Conservation (phyloP, 2,888 invertebrate genomes). For the Rotaria socialis region DNA sequence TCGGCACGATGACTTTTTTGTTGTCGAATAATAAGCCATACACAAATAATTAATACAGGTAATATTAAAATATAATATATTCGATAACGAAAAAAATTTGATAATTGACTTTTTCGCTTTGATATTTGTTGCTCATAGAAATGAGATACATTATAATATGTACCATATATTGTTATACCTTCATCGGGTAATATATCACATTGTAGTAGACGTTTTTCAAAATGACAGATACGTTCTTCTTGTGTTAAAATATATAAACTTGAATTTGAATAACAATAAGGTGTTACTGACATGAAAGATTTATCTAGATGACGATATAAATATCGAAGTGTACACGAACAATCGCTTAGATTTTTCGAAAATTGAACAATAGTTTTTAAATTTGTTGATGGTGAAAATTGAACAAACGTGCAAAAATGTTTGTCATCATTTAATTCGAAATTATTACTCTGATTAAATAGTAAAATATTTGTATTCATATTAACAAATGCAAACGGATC, state of each 20-base stretch:
- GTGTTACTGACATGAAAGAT: background rate
- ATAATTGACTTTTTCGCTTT: background rate
- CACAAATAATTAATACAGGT: background rate
- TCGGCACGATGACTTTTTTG: background rate
- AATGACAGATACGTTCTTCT: slow-evolving; percentile 27
- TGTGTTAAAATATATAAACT: slow-evolving; percentile 20
- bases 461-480: background rate
- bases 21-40: background rate
- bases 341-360: slow-evolving; percentile 4
- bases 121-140: background rate
- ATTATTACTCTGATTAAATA: background rate
- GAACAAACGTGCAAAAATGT: slow-evolving; percentile 10
- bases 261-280: background rate
- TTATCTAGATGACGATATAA: slow-evolving; percentile 36
- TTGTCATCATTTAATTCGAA: slow-evolving; percentile 18
- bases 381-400: background rate
- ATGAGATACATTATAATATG: background rate
- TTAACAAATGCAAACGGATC: slow-evolving; percentile 18
- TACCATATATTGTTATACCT: slow-evolving; percentile 2
- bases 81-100: background rate
- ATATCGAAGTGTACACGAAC: slow-evolving; percentile 13
- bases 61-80: background rate
- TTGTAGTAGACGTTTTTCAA: slow-evolving; percentile 23
- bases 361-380: slow-evolving; percentile 6
- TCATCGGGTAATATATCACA: slow-evolving; percentile 28